Conservation (phyloP, 92 coral and sea anemone species). For the Palythoa grandiflora region DNA sequence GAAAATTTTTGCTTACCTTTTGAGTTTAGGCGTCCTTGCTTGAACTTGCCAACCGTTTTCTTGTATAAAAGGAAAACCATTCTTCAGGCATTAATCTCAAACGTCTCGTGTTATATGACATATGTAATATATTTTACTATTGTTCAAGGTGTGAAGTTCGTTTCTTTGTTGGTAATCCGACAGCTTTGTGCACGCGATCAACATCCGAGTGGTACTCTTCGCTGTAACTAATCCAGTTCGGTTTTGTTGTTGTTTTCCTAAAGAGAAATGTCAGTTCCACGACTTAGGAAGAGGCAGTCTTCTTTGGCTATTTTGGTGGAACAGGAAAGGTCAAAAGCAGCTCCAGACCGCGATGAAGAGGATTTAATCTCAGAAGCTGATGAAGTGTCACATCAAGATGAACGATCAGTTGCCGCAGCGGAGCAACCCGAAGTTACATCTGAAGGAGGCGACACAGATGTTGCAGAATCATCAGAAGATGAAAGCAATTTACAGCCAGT, state of each 20-base stretch:
- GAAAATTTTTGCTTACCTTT: background rate
- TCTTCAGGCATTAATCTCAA: background rate
- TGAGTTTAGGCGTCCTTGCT: background rate
- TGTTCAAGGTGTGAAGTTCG: slow-evolving; percentile 1
- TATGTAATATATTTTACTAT: background rate
- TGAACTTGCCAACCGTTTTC: background rate
- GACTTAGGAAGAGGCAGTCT: slow-evolving; percentile 74
- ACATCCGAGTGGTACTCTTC: background rate
- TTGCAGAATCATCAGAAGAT: slow-evolving; percentile 62
- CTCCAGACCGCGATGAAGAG: slow-evolving; percentile 39
- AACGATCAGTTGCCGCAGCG: slow-evolving; percentile 3
- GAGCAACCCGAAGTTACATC: slow-evolving; percentile 59
- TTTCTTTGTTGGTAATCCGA: background rate
- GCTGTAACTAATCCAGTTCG: background rate
- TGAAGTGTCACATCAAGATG: slow-evolving; percentile 4
- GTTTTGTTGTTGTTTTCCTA: background rate
- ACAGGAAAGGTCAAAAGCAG: slow-evolving; percentile 70
- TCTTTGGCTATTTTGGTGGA: slow-evolving; percentile 78
- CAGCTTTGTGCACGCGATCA: slow-evolving; percentile 15
- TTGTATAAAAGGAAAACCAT: background rate
- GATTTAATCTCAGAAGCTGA: slow-evolving; percentile 41
- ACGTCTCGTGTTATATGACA: background rate
- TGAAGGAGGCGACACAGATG: slow-evolving; percentile 83
- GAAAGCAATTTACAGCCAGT: slow-evolving; percentile 60
- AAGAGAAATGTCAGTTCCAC: slow-evolving; percentile 28